These are phyloP conservation scores for Cerastis leucographa DNA, from an alignment of 2,888 invertebrate species.

Conservation along the genomic window DNA sequence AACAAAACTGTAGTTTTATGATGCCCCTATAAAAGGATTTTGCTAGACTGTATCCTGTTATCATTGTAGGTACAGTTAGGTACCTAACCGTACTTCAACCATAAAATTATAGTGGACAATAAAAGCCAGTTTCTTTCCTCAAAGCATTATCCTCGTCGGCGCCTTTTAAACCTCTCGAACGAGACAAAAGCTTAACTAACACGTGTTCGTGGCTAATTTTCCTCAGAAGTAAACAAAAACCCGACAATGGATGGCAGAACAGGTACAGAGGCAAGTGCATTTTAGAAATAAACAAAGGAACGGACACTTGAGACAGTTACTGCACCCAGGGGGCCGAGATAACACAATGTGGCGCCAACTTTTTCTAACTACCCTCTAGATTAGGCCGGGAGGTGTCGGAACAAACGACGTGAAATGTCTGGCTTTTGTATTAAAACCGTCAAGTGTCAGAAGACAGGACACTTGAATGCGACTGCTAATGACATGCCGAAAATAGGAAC, in stretches of 20 bases:
- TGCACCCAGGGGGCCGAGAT: slow-evolving; percentile 76
- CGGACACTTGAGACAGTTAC: slow-evolving; percentile 80
- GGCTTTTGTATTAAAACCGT: slow-evolving; percentile 84
- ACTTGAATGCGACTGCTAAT: slow-evolving; percentile 74
- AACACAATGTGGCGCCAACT: slow-evolving; percentile 87
- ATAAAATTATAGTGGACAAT: slow-evolving; percentile 61
- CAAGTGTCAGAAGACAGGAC: slow-evolving; percentile 72
- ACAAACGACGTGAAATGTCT: slow-evolving; percentile 88
- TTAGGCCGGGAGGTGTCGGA: slow-evolving; percentile 83
- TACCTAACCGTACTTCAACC: slow-evolving; percentile 45
- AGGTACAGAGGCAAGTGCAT: slow-evolving; percentile 84
- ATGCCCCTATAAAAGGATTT: slow-evolving; percentile 24
- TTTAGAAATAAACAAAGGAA: slow-evolving; percentile 78
- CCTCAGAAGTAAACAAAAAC: slow-evolving; percentile 73
- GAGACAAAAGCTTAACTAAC: slow-evolving; percentile 74
- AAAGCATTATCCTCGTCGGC: slow-evolving; percentile 62
- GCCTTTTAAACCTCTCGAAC: slow-evolving; percentile 70
- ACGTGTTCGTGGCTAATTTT: slow-evolving; percentile 82
- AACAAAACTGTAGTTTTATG: slow-evolving; percentile 19
- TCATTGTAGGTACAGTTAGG: slow-evolving; percentile 14
- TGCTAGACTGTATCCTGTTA: slow-evolving; percentile 15
- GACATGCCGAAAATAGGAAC: slow-evolving; percentile 70
- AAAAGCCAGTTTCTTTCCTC: slow-evolving; percentile 59
- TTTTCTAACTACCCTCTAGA: slow-evolving; percentile 78
- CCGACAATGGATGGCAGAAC: slow-evolving; percentile 76